A percentile compares a stretch with the other conserved stretches of the same genome.
Conservation (phyloP, 2,888 invertebrate genomes). For the Bombylius major region DNA sequence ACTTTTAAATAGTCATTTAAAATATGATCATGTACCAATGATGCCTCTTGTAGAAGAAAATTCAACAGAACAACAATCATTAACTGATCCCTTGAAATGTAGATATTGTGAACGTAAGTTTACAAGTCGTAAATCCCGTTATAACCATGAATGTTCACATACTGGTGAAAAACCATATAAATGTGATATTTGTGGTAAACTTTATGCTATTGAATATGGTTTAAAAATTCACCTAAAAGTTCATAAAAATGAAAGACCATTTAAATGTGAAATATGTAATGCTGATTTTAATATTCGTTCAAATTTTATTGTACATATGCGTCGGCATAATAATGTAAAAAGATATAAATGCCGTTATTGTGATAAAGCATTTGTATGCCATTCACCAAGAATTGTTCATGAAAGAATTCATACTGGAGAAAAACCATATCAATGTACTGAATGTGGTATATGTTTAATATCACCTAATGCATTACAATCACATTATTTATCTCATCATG, state of each 20-base stretch:
- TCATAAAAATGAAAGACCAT: constrained; percentile 1
- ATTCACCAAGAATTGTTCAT: constrained; percentile 2
- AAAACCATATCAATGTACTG: not conserved
- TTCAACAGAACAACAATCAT: too few relatives aligned
- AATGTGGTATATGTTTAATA: constrained; percentile 23
- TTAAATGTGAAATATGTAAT: not conserved
- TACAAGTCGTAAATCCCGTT: not conserved
- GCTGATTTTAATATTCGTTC: constrained; percentile 2
- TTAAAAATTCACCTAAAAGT: not conserved
- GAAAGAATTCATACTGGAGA: constrained; percentile 5
- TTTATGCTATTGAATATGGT: not conserved
- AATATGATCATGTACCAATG: too few relatives aligned
- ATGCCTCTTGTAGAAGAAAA: too few relatives aligned
- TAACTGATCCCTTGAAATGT: not conserved
- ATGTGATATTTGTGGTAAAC: not conserved
- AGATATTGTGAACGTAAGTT: not conserved
- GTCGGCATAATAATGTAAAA: not conserved
- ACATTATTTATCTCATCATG: constrained; percentile 18
- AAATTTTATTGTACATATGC: constrained; percentile 1
- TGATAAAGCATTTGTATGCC: constrained; percentile 1
- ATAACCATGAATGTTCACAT: constrained; percentile 1
- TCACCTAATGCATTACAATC: constrained; percentile 22
- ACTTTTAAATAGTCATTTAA: too few relatives aligned
- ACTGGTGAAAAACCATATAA: constrained; percentile 4
- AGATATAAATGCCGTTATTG: constrained; percentile 1